These are phyloP conservation scores for Endotricha flammealis DNA, from an alignment of 2,888 invertebrate genomes.

Conservation along the genomic window DNA sequence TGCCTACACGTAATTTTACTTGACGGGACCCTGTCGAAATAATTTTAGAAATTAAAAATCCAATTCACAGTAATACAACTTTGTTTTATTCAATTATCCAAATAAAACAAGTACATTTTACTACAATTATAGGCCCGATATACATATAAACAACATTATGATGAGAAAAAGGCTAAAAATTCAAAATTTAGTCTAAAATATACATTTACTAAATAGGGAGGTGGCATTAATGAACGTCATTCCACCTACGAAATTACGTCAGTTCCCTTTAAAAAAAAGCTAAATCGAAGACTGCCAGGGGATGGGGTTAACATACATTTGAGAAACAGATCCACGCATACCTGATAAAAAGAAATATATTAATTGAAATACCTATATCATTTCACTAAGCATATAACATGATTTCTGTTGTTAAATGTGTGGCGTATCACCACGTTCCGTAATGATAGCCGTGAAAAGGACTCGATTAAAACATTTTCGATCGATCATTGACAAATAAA, in stretches of 20 bases:
- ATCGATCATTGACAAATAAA: no score
- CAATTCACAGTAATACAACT: slow-evolving; percentile 24
- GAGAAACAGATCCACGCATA: slow-evolving; percentile 81
- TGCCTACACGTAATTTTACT: slow-evolving; percentile 27
- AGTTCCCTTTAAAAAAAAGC: no score
- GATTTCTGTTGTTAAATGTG: no score
- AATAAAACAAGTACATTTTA: slow-evolving; percentile 19
- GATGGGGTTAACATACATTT: slow-evolving; percentile 81
- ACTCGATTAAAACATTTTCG: no score
- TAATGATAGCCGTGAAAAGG: no score
- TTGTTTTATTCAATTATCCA: slow-evolving; percentile 46
- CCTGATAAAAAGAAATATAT: slow-evolving; percentile 46
- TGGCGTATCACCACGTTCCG: no score
- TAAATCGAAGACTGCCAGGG: slow-evolving; percentile 76
- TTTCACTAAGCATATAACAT: no score
- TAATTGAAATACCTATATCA: background rate
- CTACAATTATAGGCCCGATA: slow-evolving; percentile 26
- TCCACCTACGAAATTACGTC: no score
- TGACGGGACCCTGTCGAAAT: slow-evolving; percentile 52
- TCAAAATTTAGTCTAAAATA: slow-evolving; percentile 50
- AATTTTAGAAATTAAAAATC: slow-evolving; percentile 31
- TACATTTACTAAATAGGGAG: slow-evolving; percentile 7
- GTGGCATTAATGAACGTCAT: no score
- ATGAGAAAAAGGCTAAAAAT: slow-evolving; percentile 43
- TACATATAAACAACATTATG: slow-evolving; percentile 29